A percentile compares a stretch with the other conserved stretches of the same genome.
These are phyloP conservation scores for Noctilio leporinus DNA, from an alignment of 2,113 vertebrate species.

Conservation along the genomic window DNA sequence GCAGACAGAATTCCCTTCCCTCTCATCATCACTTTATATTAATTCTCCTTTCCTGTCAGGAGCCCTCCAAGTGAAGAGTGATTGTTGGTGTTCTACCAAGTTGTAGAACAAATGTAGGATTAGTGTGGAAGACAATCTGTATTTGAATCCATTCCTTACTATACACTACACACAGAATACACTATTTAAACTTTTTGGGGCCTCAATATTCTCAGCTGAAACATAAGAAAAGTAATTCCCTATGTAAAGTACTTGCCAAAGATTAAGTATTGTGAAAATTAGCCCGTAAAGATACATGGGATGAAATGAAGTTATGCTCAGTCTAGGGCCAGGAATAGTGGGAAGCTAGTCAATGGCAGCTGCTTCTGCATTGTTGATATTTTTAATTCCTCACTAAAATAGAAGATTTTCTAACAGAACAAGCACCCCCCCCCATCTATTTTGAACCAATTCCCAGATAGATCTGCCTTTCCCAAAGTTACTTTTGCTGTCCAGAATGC, in stretches of 20 bases:
- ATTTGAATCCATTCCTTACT: background rate
- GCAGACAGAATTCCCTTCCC: background rate
- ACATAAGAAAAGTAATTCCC: background rate
- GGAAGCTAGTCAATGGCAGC: background rate
- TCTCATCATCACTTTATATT: background rate
- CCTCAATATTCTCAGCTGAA: background rate
- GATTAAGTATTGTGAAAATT: background rate
- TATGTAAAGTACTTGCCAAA: background rate
- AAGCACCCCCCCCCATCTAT: too few species aligned
- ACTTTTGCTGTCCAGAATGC: background rate
- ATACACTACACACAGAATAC: background rate
- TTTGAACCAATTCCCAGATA: background rate
- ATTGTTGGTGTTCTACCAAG: background rate
- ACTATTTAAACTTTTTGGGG: background rate
- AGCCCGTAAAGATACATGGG: background rate
- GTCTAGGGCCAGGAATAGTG: background rate
- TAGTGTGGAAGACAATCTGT: background rate
- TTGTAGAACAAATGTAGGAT: background rate
- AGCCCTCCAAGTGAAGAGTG: background rate
- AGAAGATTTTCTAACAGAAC: background rate
- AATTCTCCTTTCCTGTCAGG: background rate
- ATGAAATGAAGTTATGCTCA: background rate
- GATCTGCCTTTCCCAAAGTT: conserved; percentile 5
- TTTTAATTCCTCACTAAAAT: background rate
- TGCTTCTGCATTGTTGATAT: background rate